Evolutionary conservation across 1,140 invertebrate species (phyloP).

Genomic region (Drosophila carrolli): DNA sequence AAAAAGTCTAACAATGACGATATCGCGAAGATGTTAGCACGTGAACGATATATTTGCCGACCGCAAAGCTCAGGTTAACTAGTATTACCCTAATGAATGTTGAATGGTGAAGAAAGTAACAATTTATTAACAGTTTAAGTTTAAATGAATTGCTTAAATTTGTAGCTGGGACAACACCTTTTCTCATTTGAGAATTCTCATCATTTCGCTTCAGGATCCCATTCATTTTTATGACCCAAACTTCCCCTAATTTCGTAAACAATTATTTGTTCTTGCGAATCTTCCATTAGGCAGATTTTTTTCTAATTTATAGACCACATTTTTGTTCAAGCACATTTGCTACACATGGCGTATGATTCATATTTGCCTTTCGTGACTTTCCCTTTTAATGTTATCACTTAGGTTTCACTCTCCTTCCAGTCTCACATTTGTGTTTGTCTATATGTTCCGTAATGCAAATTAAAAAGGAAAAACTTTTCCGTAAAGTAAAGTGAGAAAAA

Average conservation of each 20-base stretch:
- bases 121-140: no score
- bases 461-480: slow-evolving; percentile 24
- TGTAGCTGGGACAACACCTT: no score
- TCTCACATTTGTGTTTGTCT: slow-evolving; percentile 27
- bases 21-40: slow-evolving; percentile 24
- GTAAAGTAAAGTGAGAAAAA: slow-evolving; percentile 37
- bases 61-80: not conserved
- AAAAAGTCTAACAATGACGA: slow-evolving; percentile 25
- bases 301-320: slow-evolving; percentile 22
- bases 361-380: slow-evolving; percentile 73
- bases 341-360: slow-evolving; percentile 79
- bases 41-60: slow-evolving; percentile 10
- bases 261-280: slow-evolving; percentile 24
- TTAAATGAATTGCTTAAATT: no score
- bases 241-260: slow-evolving; percentile 12
- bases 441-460: slow-evolving; percentile 73
- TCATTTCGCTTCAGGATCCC: not conserved
- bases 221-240: slow-evolving; percentile 29
- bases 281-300: slow-evolving; percentile 14
- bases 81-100: not conserved
- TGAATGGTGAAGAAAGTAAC: no score
- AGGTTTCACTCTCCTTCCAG: not conserved
- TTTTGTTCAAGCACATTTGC: slow-evolving; percentile 39
- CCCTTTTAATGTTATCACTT: slow-evolving; percentile 59
- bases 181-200: no score